Conservation (phyloP, 2,888 invertebrate species). For the Dascillus cervinus region DNA sequence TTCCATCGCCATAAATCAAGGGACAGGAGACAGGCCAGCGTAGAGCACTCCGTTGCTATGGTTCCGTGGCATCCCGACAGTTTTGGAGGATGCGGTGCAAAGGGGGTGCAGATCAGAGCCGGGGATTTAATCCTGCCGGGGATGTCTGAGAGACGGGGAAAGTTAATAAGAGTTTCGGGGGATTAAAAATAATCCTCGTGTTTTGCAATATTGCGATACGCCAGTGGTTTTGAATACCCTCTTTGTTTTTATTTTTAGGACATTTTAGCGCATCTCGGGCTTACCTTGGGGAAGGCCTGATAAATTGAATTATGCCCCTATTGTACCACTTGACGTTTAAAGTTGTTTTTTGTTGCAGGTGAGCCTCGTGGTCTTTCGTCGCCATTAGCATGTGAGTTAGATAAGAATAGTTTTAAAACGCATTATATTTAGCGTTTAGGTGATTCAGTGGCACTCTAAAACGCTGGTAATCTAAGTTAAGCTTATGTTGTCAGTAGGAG, state of each 20-base stretch:
- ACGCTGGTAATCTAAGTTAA: slow-evolving; percentile 5
- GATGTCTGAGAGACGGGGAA: slow-evolving; percentile 39
- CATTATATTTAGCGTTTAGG: too few relatives aligned
- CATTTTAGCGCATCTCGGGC: too few relatives aligned
- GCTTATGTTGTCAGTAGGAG: slow-evolving; percentile 6
- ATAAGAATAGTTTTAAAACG: too few relatives aligned
- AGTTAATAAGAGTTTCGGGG: slow-evolving; percentile 45
- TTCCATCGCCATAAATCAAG: slow-evolving; percentile 47
- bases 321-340: too few relatives aligned
- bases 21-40: slow-evolving; percentile 46
- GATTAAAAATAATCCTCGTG: slow-evolving; percentile 45
- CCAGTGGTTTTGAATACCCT: too few relatives aligned
- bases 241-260: too few relatives aligned
- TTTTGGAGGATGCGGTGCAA: slow-evolving; percentile 24
- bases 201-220: slow-evolving; percentile 41
- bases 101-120: slow-evolving; percentile 34
- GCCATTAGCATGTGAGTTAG: too few relatives aligned
- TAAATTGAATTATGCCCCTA: too few relatives aligned
- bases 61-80: slow-evolving; percentile 46
- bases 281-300: too few relatives aligned
- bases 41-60: slow-evolving; percentile 45
- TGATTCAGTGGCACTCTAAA: slow-evolving; percentile 1
- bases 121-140: slow-evolving; percentile 44
- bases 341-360: slow-evolving; percentile 14
- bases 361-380: too few relatives aligned